These are phyloP conservation scores for Brenthis hecate DNA, from an alignment of 2,888 invertebrate genomes.

Conservation along the genomic window DNA sequence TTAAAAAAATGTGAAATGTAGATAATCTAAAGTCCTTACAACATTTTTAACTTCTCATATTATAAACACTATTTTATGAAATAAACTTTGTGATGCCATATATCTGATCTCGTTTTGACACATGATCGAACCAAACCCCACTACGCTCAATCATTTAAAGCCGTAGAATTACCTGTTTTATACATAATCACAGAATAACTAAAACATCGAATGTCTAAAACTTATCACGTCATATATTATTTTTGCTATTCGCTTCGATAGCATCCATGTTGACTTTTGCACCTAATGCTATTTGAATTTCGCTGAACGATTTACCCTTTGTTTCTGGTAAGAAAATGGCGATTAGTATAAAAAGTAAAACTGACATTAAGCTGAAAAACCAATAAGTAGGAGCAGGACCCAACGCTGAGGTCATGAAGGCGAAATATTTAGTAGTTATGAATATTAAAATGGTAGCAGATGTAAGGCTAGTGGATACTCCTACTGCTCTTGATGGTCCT, in stretches of 20 bases:
- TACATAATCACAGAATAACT: too few species aligned
- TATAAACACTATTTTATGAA: too few species aligned
- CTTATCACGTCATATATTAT: neutral
- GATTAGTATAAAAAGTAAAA: slow-evolving; percentile 48
- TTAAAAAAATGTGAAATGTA: too few species aligned
- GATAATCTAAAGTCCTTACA: too few species aligned
- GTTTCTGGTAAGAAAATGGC: slow-evolving; percentile 62
- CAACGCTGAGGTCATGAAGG: slow-evolving; percentile 45
- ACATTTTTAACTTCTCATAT: too few species aligned
- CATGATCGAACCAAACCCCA: too few species aligned
- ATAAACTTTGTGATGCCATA: too few species aligned
- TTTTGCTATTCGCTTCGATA: neutral
- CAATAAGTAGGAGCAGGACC: slow-evolving; percentile 59
- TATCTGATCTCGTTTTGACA: too few species aligned
- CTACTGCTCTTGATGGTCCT: slow-evolving; percentile 53
- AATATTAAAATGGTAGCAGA: slow-evolving; percentile 46
- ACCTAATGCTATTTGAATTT: slow-evolving; percentile 58
- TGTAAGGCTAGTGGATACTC: slow-evolving; percentile 46
- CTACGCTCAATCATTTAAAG: too few species aligned
- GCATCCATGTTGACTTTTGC: slow-evolving; percentile 13
- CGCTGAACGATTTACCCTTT: slow-evolving; percentile 62
- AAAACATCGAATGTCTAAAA: neutral
- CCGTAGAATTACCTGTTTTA: too few species aligned
- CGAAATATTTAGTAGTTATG: slow-evolving; percentile 55
- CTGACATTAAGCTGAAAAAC: slow-evolving; percentile 50